phyloP scores from a whole-genome alignment of 2,113 vertebrate genomes.

The Engraulis encrasicolus region DNA sequence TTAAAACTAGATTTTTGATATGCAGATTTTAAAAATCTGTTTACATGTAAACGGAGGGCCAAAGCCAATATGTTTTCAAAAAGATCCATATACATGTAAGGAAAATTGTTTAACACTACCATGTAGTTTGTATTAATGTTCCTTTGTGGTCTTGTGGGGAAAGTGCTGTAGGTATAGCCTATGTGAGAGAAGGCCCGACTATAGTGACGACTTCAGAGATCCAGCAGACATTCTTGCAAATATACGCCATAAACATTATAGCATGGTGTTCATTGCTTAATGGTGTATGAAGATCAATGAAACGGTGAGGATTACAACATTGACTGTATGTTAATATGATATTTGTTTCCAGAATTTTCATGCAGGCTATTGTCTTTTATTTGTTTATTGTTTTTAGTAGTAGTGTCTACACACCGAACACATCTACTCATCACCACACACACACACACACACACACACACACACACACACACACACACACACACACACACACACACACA shows the following conservation, averaged over 20 bases:
- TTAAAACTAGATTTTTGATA: too few species aligned
- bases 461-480: constrained; percentile 40
- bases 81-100: too few species aligned
- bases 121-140: background rate
- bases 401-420: constrained; percentile 64
- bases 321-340: background rate
- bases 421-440: constrained; percentile 59
- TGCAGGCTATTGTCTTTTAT: too few species aligned
- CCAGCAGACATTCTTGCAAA: too few species aligned
- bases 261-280: background rate
- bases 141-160: background rate
- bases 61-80: too few species aligned
- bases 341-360: background rate
- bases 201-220: too few species aligned
- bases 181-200: too few species aligned
- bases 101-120: background rate
- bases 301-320: background rate
- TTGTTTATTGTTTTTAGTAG: constrained; percentile 63
- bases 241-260: background rate
- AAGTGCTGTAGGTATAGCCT: too few species aligned
- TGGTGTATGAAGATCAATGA: background rate
- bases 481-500: constrained; percentile 48
- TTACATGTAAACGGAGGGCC: too few species aligned
- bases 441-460: constrained; percentile 39
- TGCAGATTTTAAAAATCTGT: too few species aligned